Conservation (phyloP, 2,113 vertebrate species). For the Phasianus colchicus region DNA sequence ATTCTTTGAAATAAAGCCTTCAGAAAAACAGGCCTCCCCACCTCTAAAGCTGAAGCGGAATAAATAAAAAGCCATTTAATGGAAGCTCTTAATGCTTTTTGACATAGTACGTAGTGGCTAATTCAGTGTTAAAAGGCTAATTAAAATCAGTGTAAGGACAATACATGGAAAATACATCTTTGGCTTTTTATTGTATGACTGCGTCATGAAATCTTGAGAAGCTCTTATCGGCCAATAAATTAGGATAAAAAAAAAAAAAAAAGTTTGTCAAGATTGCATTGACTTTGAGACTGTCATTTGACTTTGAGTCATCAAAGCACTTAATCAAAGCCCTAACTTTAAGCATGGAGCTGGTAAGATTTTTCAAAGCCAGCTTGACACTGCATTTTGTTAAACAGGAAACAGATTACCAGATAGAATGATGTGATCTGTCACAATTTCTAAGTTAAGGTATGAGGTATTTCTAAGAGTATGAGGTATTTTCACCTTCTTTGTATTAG, state of each 20-base stretch:
- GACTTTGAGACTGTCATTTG: neutral
- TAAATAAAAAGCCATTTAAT: conserved; percentile 53
- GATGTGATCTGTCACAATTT: neutral
- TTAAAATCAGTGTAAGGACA: conserved; percentile 40
- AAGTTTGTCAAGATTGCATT: neutral
- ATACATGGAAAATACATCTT: conserved; percentile 21
- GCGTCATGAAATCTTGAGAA: neutral
- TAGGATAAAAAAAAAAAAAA: neutral
- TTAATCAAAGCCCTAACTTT: neutral
- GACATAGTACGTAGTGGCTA: conserved; percentile 24
- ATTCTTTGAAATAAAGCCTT: conserved; percentile 13
- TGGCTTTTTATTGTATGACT: conserved; percentile 18
- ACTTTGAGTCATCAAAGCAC: neutral
- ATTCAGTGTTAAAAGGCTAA: conserved; percentile 27
- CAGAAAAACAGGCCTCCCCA: neutral
- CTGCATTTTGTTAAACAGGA: neutral
- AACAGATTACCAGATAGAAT: neutral
- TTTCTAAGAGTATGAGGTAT: neutral
- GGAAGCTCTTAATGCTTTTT: conserved; percentile 30
- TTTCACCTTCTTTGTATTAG: neutral
- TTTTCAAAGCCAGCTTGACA: neutral
- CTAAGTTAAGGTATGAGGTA: neutral
- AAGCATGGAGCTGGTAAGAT: neutral
- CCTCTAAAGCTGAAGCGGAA: conserved; percentile 3
- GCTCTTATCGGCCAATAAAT: neutral